These are phyloP conservation scores for Ceratoteleas bidentatus DNA, from an alignment of 1,140 invertebrate species.

Conservation along the genomic window DNA sequence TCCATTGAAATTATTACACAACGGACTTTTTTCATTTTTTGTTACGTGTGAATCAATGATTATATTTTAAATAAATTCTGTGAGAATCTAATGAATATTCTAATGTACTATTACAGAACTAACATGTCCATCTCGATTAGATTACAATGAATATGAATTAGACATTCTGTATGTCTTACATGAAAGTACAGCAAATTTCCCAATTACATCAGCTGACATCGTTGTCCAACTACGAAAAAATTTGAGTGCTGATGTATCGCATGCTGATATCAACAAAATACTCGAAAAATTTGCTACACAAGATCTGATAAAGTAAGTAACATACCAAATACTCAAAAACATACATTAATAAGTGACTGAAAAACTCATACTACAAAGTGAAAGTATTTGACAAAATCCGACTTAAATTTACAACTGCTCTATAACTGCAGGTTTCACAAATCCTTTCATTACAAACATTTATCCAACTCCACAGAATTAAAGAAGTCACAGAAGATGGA, in stretches of 20 bases:
- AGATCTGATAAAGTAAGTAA: slow-evolving; percentile 87
- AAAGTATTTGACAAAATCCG: too few relatives aligned
- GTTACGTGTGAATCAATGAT: too few relatives aligned
- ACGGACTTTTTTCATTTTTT: too few relatives aligned
- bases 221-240: slow-evolving; percentile 84
- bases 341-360: too few relatives aligned
- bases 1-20: too few relatives aligned
- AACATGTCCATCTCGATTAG: slow-evolving; percentile 67
- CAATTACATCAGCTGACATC: slow-evolving; percentile 88
- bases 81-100: not conserved
- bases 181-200: slow-evolving; percentile 88
- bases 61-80: too few relatives aligned
- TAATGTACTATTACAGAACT: slow-evolving; percentile 39
- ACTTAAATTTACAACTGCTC: too few relatives aligned
- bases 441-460: too few relatives aligned
- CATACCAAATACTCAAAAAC: too few relatives aligned
- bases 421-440: too few relatives aligned
- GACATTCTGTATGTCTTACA: slow-evolving; percentile 87
- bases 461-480: slow-evolving; percentile 69
- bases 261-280: slow-evolving; percentile 87
- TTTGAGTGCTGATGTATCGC: slow-evolving; percentile 83
- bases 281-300: slow-evolving; percentile 94
- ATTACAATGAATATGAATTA: slow-evolving; percentile 79
- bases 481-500: slow-evolving; percentile 79
- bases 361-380: too few relatives aligned